Evolutionary conservation across 2,797 vertebrate species (phyloP).

Genomic region (Scomberomorus guttatus): DNA sequence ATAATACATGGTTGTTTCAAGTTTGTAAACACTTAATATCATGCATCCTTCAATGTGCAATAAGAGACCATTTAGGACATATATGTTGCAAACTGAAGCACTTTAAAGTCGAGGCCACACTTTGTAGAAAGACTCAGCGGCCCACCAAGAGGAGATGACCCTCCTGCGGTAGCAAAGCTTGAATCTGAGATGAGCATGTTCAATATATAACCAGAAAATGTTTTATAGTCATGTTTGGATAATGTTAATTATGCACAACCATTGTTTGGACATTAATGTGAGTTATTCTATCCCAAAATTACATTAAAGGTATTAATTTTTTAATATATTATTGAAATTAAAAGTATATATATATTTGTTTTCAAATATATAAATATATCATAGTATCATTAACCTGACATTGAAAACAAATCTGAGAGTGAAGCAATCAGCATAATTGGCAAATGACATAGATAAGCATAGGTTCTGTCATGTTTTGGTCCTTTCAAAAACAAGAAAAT

Average conservation of each 20-base stretch:
- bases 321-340: constrained; percentile 86
- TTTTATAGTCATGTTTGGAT: constrained; percentile 74
- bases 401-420: constrained; percentile 92
- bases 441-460: constrained; percentile 82
- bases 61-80: constrained; percentile 81
- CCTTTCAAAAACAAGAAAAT: constrained; percentile 80
- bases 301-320: constrained; percentile 88
- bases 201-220: constrained; percentile 67
- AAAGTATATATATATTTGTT: constrained; percentile 84
- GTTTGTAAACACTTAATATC: constrained; percentile 87
- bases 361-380: constrained; percentile 93
- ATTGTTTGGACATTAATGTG: constrained; percentile 75
- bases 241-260: constrained; percentile 89
- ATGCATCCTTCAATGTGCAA: constrained; percentile 87
- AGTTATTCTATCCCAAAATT: constrained; percentile 85
- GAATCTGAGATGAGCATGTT: constrained; percentile 63
- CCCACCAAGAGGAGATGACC: constrained; percentile 58
- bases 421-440: constrained; percentile 85
- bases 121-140: constrained; percentile 64
- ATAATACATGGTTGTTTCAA: constrained; percentile 84
- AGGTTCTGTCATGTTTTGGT: constrained; percentile 84
- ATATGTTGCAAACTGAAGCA: constrained; percentile 80
- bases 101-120: constrained; percentile 75
- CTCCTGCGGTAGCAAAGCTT: constrained; percentile 65
- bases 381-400: constrained; percentile 85